Conservation (phyloP, 92 coral and sea anemone species). For the Bergia puertoricense region DNA sequence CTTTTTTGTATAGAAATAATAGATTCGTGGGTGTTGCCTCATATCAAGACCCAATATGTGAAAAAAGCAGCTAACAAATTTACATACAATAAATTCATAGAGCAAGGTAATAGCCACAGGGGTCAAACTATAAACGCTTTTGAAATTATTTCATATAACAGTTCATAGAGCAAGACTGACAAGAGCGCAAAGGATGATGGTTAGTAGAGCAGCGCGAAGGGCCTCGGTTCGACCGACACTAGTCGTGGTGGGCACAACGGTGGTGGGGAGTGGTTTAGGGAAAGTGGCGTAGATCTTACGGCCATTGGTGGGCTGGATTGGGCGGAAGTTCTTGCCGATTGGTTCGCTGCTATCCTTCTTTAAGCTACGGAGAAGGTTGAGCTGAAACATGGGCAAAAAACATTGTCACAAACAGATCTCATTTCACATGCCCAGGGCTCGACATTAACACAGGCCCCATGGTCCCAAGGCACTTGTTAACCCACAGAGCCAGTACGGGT, state of each 20-base stretch:
- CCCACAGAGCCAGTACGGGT: no score
- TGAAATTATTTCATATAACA: no score
- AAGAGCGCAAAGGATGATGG: neutral
- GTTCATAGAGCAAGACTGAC: neutral
- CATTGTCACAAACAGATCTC: neutral
- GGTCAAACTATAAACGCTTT: no score
- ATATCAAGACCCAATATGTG: no score
- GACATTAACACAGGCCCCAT: no score
- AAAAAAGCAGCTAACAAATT: no score
- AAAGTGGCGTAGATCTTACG: constrained; percentile 18
- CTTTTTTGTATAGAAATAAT: no score
- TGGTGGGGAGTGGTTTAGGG: neutral
- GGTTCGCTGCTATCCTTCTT: neutral
- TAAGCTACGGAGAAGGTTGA: neutral
- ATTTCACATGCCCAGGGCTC: no score
- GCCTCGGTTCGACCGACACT: neutral
- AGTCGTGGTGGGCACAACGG: neutral
- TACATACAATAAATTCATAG: no score
- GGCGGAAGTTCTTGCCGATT: constrained; percentile 12
- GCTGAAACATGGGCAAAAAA: neutral
- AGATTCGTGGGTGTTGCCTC: no score
- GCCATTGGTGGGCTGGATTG: constrained; percentile 20
- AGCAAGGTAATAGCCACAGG: no score
- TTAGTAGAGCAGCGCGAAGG: neutral
- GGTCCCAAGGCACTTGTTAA: no score